Evolutionary conservation across 2,797 vertebrate genomes (phyloP).

Genomic region (Chaetodon trifasciatus): DNA sequence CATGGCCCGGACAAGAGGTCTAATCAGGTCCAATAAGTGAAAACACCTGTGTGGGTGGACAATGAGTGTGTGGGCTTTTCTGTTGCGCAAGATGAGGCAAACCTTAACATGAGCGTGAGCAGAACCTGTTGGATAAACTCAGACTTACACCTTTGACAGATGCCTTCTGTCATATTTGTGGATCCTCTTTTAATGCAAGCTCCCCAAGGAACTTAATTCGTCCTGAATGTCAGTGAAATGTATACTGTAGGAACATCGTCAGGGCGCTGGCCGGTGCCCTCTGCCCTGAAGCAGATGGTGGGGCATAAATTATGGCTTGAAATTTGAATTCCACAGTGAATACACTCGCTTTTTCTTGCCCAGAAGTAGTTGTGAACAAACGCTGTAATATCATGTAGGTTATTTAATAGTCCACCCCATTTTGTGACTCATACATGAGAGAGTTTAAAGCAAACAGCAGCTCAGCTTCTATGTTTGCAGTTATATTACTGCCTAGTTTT

Average conservation of each 20-base stretch:
- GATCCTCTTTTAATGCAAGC: not conserved
- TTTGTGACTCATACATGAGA: constrained; percentile 30
- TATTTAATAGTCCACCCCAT: not conserved
- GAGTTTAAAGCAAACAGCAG: constrained; percentile 14
- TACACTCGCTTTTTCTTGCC: not conserved
- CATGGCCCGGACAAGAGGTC: not conserved
- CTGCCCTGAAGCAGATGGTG: not conserved
- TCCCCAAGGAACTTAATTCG: not conserved
- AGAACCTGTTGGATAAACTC: not conserved
- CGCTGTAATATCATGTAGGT: constrained; percentile 10
- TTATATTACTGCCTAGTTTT: not conserved
- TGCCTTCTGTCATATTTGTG: not conserved
- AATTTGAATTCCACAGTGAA: constrained; percentile 4
- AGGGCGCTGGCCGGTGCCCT: not conserved
- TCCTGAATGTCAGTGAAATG: not conserved
- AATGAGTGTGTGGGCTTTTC: not conserved
- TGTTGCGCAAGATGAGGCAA: not conserved
- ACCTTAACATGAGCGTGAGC: not conserved
- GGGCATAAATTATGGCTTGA: not conserved
- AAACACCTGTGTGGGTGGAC: not conserved
- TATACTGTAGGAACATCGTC: not conserved
- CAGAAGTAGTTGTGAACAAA: constrained; percentile 7
- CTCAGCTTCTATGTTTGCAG: constrained; percentile 24
- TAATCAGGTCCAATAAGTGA: too few relatives aligned
- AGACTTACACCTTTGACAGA: not conserved